phyloP scores from a whole-genome alignment of 2,797 vertebrate species.

The Macrochelys suwanniensis region DNA sequence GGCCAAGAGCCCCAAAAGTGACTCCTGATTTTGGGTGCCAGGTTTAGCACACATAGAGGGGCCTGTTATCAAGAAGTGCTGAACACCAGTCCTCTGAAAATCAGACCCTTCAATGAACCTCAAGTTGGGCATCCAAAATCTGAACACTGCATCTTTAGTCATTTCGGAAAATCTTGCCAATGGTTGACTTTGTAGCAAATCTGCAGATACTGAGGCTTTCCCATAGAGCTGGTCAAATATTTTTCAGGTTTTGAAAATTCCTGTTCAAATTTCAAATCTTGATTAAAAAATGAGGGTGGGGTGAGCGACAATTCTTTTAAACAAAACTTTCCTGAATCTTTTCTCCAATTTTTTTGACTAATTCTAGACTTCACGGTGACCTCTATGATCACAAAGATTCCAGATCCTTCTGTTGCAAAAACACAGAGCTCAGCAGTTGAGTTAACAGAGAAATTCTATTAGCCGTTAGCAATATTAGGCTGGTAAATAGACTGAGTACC shows the following conservation, averaged over 20 bases:
- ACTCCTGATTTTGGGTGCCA: constrained; percentile 16
- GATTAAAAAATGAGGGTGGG: neutral
- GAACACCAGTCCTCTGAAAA: neutral
- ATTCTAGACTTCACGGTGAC: neutral
- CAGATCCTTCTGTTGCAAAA: too few species aligned
- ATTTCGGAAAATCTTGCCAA: neutral
- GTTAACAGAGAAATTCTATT: neutral
- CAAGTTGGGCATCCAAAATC: neutral
- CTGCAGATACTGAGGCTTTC: neutral
- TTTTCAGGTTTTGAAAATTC: neutral
- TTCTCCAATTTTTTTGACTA: neutral
- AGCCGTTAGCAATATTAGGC: fast-evolving
- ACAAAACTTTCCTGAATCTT: neutral
- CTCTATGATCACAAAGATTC: neutral
- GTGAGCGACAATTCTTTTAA: neutral
- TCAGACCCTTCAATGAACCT: constrained; percentile 2
- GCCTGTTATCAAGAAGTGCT: neutral
- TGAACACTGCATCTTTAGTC: neutral
- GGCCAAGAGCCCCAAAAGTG: neutral
- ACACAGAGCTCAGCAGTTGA: neutral
- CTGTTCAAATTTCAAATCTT: neutral
- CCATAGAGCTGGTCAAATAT: neutral
- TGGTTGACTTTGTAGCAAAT: neutral
- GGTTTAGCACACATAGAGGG: neutral
- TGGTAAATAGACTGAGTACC: neutral